phyloP scores from a whole-genome alignment of 2,113 vertebrate species.

The Apteryx owenii region DNA sequence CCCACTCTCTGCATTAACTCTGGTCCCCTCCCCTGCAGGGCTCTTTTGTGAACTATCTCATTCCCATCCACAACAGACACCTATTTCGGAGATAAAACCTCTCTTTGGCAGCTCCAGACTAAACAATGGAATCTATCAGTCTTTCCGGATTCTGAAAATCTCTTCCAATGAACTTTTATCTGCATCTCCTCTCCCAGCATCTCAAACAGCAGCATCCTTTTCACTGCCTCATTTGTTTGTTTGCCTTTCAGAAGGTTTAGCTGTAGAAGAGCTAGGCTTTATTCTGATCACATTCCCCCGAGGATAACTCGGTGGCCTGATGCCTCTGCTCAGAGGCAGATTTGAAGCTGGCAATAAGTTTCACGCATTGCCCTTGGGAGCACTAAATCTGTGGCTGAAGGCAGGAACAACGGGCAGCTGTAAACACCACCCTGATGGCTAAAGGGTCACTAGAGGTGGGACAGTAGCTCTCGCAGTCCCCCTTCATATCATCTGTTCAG shows the following conservation, averaged over 20 bases:
- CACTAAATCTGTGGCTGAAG: neutral
- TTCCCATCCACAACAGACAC: neutral
- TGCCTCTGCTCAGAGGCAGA: neutral
- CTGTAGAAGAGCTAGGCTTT: neutral
- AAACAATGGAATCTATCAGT: neutral
- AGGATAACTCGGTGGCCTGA: neutral
- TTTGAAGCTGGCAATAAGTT: neutral
- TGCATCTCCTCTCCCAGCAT: neutral
- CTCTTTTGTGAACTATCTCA: neutral
- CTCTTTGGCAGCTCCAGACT: neutral
- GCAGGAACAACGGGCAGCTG: neutral
- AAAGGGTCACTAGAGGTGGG: neutral
- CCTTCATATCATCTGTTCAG: neutral
- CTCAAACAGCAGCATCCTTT: neutral
- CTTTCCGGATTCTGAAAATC: neutral
- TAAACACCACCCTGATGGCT: neutral
- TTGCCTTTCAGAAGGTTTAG: neutral
- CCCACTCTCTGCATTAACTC: rapidly evolving
- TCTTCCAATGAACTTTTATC: neutral
- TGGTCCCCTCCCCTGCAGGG: rapidly evolving
- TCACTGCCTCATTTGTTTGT: neutral
- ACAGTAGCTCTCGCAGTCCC: neutral
- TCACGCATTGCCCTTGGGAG: neutral
- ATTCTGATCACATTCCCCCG: neutral
- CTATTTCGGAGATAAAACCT: neutral